These are phyloP conservation scores for Myocastor coypus DNA, from an alignment of 2,113 vertebrate species.

Conservation along the genomic window DNA sequence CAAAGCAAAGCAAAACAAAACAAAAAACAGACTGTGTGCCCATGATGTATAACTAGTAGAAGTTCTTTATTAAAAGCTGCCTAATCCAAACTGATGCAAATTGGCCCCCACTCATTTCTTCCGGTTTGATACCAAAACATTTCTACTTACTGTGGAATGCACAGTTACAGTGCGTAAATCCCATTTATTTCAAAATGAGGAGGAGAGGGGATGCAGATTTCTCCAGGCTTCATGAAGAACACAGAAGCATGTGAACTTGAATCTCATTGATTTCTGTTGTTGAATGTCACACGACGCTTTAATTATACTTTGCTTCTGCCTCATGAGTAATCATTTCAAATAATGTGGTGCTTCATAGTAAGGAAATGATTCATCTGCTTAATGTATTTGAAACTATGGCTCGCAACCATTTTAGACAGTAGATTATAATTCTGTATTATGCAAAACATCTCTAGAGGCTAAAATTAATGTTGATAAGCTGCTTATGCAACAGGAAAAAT, in stretches of 20 bases:
- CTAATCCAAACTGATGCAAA: conserved; percentile 1
- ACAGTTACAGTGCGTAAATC: conserved; percentile 8
- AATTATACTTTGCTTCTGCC: conserved; percentile 73
- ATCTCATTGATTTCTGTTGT: conserved; percentile 73
- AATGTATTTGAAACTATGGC: conserved; percentile 72
- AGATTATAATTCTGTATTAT: conserved; percentile 78
- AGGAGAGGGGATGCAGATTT: conserved; percentile 4
- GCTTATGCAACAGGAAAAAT: conserved; percentile 78
- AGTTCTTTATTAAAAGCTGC: conserved; percentile 5
- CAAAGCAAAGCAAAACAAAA: conserved; percentile 37
- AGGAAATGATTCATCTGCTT: conserved; percentile 81
- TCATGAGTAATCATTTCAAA: conserved; percentile 79
- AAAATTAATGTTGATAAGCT: conserved; percentile 82
- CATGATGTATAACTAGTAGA: neutral
- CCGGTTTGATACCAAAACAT: conserved; percentile 22
- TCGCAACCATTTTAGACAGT: conserved; percentile 77
- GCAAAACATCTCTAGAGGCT: conserved; percentile 76
- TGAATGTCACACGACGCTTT: conserved; percentile 61
- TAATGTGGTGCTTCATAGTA: conserved; percentile 61
- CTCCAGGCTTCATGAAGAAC: neutral
- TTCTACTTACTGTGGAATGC: conserved; percentile 37
- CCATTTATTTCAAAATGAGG: conserved; percentile 52
- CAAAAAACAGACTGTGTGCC: neutral
- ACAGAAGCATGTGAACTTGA: conserved; percentile 56
- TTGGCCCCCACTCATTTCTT: neutral